phyloP scores from a whole-genome alignment of 2,797 vertebrate genomes.

The Lophotriccus pileatus region DNA sequence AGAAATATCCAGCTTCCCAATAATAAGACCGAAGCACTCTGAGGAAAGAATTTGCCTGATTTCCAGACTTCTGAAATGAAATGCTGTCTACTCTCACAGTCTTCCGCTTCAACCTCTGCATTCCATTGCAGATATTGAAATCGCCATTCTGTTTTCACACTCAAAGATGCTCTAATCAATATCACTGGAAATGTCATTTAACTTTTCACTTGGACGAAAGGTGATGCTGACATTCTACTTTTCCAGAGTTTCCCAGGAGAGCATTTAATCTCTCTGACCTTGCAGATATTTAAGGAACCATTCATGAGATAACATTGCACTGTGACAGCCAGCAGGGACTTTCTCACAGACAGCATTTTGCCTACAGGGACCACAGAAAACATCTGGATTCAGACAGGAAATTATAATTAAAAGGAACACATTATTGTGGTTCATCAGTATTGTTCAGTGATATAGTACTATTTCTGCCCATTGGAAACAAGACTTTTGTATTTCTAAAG shows the following conservation, averaged over 20 bases:
- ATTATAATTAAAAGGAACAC: neutral
- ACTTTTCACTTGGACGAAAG: constrained; percentile 60
- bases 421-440: neutral
- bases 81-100: neutral
- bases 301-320: constrained; percentile 53
- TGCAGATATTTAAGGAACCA: constrained; percentile 71
- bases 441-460: neutral
- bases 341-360: constrained; percentile 49
- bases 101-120: constrained; percentile 15
- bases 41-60: neutral
- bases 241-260: constrained; percentile 65
- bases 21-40: neutral
- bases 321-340: constrained; percentile 57
- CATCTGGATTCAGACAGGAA: constrained; percentile 47
- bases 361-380: constrained; percentile 43
- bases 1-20: neutral
- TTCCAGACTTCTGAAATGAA: neutral
- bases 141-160: constrained; percentile 46
- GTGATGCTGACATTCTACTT: constrained; percentile 72
- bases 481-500: neutral
- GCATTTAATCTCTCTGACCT: constrained; percentile 73
- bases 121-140: constrained; percentile 37
- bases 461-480: neutral
- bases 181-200: constrained; percentile 74
- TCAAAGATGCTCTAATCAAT: constrained; percentile 57